phyloP scores from a whole-genome alignment of 2,797 vertebrate genomes.

The Limosa lapponica region DNA sequence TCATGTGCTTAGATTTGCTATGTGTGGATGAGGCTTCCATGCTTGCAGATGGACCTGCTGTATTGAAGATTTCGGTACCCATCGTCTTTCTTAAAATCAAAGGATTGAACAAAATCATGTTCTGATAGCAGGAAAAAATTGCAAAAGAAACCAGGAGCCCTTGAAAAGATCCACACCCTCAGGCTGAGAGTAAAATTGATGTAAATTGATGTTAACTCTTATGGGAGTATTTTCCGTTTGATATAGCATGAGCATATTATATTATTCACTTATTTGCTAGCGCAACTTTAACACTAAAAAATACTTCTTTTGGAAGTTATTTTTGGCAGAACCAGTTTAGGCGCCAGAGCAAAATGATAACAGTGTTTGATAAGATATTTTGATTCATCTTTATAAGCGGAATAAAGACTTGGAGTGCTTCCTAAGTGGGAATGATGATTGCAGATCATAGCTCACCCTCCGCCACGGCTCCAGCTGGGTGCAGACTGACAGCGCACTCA shows the following conservation, averaged over 20 bases:
- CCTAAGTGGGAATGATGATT: neutral
- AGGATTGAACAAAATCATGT: neutral
- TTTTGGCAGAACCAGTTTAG: neutral
- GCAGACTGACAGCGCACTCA: neutral
- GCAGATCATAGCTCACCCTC: neutral
- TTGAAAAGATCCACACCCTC: neutral
- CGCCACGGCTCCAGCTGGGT: neutral
- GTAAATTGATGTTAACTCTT: neutral
- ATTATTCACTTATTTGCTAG: neutral
- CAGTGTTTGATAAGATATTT: neutral
- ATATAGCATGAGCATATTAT: neutral
- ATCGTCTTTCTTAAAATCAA: neutral
- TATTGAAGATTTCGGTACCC: neutral
- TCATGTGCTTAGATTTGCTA: neutral
- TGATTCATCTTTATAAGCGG: neutral
- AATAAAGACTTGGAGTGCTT: neutral
- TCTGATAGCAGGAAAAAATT: neutral
- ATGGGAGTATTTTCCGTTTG: neutral
- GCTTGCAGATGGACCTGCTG: neutral
- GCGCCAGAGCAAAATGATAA: neutral
- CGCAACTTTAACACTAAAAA: neutral
- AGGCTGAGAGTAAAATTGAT: neutral
- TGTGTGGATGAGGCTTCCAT: neutral
- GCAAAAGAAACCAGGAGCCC: neutral
- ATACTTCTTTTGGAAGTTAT: neutral